Evolutionary conservation across 2,888 invertebrate genomes (phyloP), one percentile per base, ranked within the genome.

Genomic region (Ephialtes manifestator): DNA sequence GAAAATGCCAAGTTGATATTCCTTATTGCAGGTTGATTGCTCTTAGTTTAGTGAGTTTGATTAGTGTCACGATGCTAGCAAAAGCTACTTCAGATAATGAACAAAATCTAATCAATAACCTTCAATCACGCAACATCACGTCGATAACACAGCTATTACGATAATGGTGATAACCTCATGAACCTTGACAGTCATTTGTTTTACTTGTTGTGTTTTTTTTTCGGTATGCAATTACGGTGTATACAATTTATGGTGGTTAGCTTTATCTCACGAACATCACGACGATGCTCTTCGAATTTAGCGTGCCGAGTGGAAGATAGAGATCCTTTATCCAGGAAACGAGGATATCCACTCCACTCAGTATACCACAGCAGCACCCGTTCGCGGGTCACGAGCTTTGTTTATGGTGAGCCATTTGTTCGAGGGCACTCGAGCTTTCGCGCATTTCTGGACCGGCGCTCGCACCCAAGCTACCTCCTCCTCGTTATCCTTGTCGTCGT

Each of bases 391-490:
- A 87, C 86, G 84, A 87, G 85, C 86, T 81, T 89, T 89, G 89
- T 89, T 89, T 88, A 89, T 86, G 86, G 86, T 72, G 84, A 83
- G 85, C 89, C 81, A 87, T 89, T 89, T 88, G 85, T 86, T 88
- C 76, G 85, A 87, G 87, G 84, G 86, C 77, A 78, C 86, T 87
- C 84, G 71, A 86, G 84, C 84, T 85, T 82, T 82, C 75, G 65
- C 70, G 79, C 72, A 68, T 68, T 77, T 74, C 65, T 84, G 63
- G 74, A 65, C 67, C 72, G 31, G 46, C 48, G 55, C 46, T 51
- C 43, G 43, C 48, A 74, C 78, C 67, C 58, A 67, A 75, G 81
- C 81, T 75, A 75, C 63, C 78, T 48, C 58, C 72, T 74, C 51
- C 85, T 82, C 82, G 85, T 82, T 82, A 82, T 82, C 82, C 82